Evolutionary conservation across 2,888 invertebrate genomes (phyloP).

Genomic region (Troilus luridus): DNA sequence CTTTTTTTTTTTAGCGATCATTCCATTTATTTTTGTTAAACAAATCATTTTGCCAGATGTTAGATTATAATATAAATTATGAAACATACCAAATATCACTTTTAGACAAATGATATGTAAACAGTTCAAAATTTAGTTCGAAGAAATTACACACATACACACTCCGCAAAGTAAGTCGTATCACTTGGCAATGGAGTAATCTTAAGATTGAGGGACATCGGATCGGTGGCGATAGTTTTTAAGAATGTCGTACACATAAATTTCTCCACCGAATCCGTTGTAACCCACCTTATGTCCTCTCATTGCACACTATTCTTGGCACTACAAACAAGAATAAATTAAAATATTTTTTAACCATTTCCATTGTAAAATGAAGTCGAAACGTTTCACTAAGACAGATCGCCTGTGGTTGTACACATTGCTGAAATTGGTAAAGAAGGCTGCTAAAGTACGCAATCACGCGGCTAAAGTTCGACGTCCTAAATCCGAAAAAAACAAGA

Average conservation of each 20-base stretch:
- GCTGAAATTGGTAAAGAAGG: neutral
- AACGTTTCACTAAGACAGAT: neutral
- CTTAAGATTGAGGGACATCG: neutral
- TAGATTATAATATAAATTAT: neutral
- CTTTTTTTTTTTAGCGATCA: too few relatives aligned
- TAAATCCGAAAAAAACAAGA: neutral
- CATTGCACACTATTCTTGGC: neutral
- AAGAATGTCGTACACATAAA: neutral
- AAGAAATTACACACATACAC: neutral
- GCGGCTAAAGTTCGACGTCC: too few relatives aligned
- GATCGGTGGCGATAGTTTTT: neutral
- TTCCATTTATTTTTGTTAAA: neutral
- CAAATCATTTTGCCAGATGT: neutral
- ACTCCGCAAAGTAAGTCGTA: neutral
- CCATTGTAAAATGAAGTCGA: neutral
- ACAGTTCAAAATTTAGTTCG: neutral
- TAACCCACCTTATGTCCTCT: neutral
- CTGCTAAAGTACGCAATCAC: neutral
- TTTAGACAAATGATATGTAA: neutral
- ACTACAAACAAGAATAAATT: neutral
- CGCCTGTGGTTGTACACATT: conserved; percentile 15
- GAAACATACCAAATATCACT: neutral
- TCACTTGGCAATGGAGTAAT: neutral
- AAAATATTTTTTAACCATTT: neutral
- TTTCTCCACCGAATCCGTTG: neutral